A percentile compares a stretch with the other conserved stretches of the same genome.
phyloP scores from a whole-genome alignment of 2,888 invertebrate species.

The Epiblema foenella region DNA sequence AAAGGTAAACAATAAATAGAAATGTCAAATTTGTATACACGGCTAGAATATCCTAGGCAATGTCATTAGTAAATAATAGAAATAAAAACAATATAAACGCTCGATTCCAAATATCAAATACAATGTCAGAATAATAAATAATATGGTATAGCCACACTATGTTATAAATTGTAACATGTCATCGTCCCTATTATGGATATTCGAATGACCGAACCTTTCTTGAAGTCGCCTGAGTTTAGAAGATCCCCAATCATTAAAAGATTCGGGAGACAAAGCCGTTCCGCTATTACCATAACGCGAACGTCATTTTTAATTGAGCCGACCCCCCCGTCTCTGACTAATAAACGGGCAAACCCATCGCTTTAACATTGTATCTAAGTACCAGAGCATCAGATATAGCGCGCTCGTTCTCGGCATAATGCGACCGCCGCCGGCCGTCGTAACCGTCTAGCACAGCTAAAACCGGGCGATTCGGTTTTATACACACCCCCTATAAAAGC shows the following conservation, averaged over 20 bases:
- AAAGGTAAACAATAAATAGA: too few species aligned
- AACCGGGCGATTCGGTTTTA: slow-evolving; percentile 84
- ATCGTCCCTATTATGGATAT: too few species aligned
- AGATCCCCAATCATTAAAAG: slow-evolving; percentile 20
- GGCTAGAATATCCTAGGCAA: too few species aligned
- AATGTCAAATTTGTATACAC: too few species aligned
- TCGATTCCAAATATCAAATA: too few species aligned
- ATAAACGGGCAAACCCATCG: slow-evolving; percentile 68
- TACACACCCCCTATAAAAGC: slow-evolving; percentile 85
- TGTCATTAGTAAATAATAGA: too few species aligned
- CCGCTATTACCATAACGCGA: slow-evolving; percentile 45
- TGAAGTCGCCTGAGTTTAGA: not conserved
- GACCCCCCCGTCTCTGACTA: slow-evolving; percentile 60
- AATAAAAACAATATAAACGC: too few species aligned
- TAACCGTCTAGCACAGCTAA: slow-evolving; percentile 83
- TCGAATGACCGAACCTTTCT: not conserved
- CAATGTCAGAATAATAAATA: too few species aligned
- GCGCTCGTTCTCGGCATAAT: slow-evolving; percentile 72
- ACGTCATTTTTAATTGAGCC: slow-evolving; percentile 69
- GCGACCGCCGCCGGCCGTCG: slow-evolving; percentile 79
- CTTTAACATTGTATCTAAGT: slow-evolving; percentile 75
- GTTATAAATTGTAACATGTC: too few species aligned
- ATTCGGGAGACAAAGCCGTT: slow-evolving; percentile 32
- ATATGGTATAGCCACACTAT: too few species aligned
- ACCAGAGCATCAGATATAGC: slow-evolving; percentile 75